Percentiles rank a stretch among this genome's conserved stretches.
phyloP scores from a whole-genome alignment of 2,113 vertebrate genomes.

The Nansenia antarctica region DNA sequence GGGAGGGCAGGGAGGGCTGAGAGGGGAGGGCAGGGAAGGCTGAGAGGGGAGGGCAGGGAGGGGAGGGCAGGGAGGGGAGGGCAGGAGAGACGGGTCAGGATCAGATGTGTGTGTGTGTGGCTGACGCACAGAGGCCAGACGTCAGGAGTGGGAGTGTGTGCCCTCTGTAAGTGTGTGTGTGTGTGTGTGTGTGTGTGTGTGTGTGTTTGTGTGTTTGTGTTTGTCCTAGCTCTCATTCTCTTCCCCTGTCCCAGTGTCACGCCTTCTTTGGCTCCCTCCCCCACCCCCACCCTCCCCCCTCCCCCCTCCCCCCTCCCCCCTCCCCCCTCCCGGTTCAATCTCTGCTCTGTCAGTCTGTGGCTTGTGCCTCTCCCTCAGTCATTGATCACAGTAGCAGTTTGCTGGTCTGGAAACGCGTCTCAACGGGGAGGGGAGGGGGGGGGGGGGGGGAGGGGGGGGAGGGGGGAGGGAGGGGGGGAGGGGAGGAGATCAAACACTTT shows the following conservation, averaged over 20 bases:
- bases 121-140: too few relatives aligned
- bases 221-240: slow-evolving; percentile 32
- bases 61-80: too few relatives aligned
- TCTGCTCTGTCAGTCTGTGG: slow-evolving; percentile 65
- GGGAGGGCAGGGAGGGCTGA: too few relatives aligned
- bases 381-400: slow-evolving; percentile 74
- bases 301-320: neutral
- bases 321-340: slow-evolving; percentile 58
- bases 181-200: too few relatives aligned
- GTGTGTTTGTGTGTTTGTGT: neutral
- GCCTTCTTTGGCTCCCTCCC: neutral
- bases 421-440: slow-evolving; percentile 2
- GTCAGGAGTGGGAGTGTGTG: too few relatives aligned
- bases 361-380: slow-evolving; percentile 60
- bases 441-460: neutral
- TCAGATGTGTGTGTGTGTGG: too few relatives aligned
- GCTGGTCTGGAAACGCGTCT: slow-evolving; percentile 59
- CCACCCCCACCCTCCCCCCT: neutral
- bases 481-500: slow-evolving; percentile 75
- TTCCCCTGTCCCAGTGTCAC: neutral
- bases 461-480: slow-evolving; percentile 24
- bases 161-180: too few relatives aligned
- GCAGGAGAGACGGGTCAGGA: too few relatives aligned
- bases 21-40: too few relatives aligned
- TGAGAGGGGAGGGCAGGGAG: too few relatives aligned